Percentiles rank a stretch among this genome's conserved stretches.
Evolutionary conservation across 2,113 vertebrate genomes (phyloP).

Genomic region (Cryptomyrus ogoouensis): DNA sequence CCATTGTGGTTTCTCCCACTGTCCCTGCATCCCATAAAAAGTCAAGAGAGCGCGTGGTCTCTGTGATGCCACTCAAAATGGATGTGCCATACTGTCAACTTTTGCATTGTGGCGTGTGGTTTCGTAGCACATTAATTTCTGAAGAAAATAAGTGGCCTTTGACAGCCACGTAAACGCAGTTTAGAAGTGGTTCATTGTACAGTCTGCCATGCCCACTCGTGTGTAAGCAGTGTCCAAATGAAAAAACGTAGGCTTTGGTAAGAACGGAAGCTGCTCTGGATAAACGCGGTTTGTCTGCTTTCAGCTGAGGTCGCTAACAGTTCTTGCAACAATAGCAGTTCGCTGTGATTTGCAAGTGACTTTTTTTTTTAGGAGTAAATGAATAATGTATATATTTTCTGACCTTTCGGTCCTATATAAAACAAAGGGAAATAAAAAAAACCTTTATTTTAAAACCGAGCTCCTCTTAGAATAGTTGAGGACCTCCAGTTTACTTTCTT

Average conservation of each 20-base stretch:
- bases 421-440: not conserved
- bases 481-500: not conserved
- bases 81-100: not conserved
- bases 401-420: not conserved
- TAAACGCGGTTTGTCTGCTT: not conserved
- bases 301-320: not conserved
- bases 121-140: constrained; percentile 38
- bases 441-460: not conserved
- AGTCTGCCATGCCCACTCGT: not conserved
- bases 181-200: not conserved
- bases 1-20: constrained; percentile 21
- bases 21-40: not conserved
- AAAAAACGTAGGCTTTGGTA: not conserved
- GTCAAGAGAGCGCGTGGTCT: constrained; percentile 25
- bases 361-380: not conserved
- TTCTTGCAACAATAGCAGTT: not conserved
- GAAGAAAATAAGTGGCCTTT: constrained; percentile 27
- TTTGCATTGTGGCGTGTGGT: constrained; percentile 33
- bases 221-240: not conserved
- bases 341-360: constrained; percentile 4
- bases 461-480: not conserved
- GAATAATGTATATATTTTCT: not conserved
- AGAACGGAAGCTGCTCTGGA: not conserved
- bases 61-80: not conserved
- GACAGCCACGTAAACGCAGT: constrained; percentile 33